Percentiles rank a stretch among this genome's conserved stretches.
Conservation (phyloP, 2,888 invertebrate genomes). For the Brachyopa scutellaris region DNA sequence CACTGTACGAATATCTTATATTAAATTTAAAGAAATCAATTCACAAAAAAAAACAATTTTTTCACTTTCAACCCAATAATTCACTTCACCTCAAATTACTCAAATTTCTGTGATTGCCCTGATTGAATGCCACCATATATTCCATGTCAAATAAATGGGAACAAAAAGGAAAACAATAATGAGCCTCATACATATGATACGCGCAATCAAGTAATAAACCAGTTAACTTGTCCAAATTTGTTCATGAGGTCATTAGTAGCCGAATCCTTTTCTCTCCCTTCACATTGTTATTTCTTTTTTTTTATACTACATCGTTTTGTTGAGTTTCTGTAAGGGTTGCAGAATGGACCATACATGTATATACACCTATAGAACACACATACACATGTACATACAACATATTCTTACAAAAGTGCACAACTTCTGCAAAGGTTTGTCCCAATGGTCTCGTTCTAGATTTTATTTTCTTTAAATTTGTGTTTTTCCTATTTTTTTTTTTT, state of each 20-base stretch:
- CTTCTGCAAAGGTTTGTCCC: constrained; percentile 51
- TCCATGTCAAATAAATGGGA: no score
- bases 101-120: no score
- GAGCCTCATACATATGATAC: neutral
- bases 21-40: no score
- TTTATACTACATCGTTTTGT: constrained; percentile 2
- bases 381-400: neutral
- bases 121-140: no score
- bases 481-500: neutral
- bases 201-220: constrained; percentile 45
- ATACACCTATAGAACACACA: constrained; percentile 4
- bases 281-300: constrained; percentile 24
- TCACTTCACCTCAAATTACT: no score
- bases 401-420: constrained; percentile 29
- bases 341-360: constrained; percentile 21
- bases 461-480: constrained; percentile 59
- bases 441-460: constrained; percentile 69
- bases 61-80: no score
- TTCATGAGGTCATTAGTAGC: constrained; percentile 67
- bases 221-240: constrained; percentile 53
- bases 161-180: neutral
- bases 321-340: constrained; percentile 23
- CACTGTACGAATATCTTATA: no score
- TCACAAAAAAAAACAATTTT: no score
- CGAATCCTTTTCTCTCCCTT: neutral